Evolutionary conservation across 2,797 vertebrate species (phyloP).

Genomic region (Merluccius polli): DNA sequence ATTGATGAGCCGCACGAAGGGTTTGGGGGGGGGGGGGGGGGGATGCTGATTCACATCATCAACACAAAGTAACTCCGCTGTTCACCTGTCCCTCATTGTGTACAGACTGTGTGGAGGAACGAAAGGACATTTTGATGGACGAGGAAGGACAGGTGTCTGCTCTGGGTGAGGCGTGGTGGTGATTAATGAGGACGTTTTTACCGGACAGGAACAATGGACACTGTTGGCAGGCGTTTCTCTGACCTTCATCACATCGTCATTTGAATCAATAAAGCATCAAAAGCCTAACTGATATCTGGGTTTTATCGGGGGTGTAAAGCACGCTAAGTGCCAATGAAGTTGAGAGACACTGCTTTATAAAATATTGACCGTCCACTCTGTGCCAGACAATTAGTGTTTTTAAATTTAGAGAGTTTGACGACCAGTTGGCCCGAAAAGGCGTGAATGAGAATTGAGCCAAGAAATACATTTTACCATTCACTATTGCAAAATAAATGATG

Average conservation of each 20-base stretch:
- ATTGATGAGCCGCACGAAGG: not conserved
- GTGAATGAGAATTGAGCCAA: not conserved
- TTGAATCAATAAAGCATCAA: not conserved
- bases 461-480: not conserved
- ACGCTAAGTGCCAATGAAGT: not conserved
- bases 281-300: not conserved
- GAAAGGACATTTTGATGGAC: slow-evolving; percentile 47
- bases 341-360: not conserved
- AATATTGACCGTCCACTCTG: not conserved
- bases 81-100: slow-evolving; percentile 13
- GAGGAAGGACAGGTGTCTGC: slow-evolving; percentile 25
- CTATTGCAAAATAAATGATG: not conserved
- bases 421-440: not conserved
- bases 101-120: slow-evolving; percentile 17
- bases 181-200: slow-evolving; percentile 27
- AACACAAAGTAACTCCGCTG: not conserved
- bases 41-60: not conserved
- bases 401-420: not conserved
- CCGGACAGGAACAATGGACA: not conserved
- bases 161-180: slow-evolving; percentile 20
- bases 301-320: not conserved
- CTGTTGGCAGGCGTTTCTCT: not conserved
- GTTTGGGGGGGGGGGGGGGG: not conserved
- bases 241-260: not conserved
- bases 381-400: not conserved